These are phyloP conservation scores for Cebidichthys violaceus DNA, from an alignment of 2,113 vertebrate species.

Conservation along the genomic window DNA sequence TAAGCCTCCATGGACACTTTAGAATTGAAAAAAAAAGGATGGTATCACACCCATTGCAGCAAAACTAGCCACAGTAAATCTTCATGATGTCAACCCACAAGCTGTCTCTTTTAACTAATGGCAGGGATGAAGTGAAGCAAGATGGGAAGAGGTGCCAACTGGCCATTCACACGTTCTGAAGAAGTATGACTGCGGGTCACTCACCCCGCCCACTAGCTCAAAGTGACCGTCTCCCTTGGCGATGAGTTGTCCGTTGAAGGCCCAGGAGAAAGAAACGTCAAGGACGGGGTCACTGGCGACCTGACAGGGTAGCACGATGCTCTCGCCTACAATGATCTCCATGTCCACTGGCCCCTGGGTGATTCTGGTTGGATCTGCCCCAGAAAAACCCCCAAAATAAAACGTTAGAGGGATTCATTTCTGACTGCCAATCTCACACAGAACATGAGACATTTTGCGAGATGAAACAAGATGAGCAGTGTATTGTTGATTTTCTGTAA, in stretches of 20 bases:
- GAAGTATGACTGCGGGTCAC: constrained; percentile 66
- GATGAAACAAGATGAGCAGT: constrained; percentile 26
- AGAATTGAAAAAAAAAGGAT: constrained; percentile 23
- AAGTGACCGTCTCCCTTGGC: constrained; percentile 89
- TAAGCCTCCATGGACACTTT: constrained; percentile 39
- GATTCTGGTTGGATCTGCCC: constrained; percentile 91
- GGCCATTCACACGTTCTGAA: constrained; percentile 64
- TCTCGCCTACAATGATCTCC: constrained; percentile 94
- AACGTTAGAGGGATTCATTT: constrained; percentile 27
- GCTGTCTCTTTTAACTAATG: constrained; percentile 62
- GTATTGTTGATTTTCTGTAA: constrained; percentile 36
- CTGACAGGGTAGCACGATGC: constrained; percentile 92
- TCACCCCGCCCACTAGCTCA: constrained; percentile 93
- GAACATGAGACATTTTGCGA: constrained; percentile 31
- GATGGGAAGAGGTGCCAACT: constrained; percentile 60
- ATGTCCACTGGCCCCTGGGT: constrained; percentile 89
- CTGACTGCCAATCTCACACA: constrained; percentile 18
- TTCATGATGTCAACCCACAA: constrained; percentile 46
- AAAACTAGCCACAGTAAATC: constrained; percentile 37
- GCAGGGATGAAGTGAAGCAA: constrained; percentile 36
- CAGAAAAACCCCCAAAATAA: no score
- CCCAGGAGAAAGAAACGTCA: constrained; percentile 92
- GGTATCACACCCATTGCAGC: constrained; percentile 31
- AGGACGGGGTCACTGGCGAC: constrained; percentile 89
- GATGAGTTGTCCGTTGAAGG: constrained; percentile 90